Base-by-base conservation (phyloP, 2,797 vertebrate genomes). In the Sternarchorhynchus goeldii region DNA sequence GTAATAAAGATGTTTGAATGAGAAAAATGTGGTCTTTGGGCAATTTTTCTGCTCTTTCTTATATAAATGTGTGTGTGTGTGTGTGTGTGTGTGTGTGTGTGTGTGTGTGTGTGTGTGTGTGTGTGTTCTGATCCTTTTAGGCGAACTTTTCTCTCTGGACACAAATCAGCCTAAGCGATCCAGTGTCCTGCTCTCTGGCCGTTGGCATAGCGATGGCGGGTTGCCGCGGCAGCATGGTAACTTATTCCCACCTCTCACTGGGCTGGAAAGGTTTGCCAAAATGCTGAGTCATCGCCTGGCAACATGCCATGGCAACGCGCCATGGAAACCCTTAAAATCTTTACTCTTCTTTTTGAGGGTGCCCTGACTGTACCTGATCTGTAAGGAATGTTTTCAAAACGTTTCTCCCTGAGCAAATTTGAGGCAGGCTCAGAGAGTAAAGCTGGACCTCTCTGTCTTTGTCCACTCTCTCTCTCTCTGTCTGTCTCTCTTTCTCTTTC, bases 231-330 rank as follows among this genome's bases (percentile, higher is more conserved):
- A 60, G 63, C 31, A 70, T 18, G 41, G 68, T 55, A 75, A 73
- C 55, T 62, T 31, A 18, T 76, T 70, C 64, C 55, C 80, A 56
- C 25, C 73, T 70, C 84, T 66, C n/a, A 20, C 84, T 79, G 81
- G n/a, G 81, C 63, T 75, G 66, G 21, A 86, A 88, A 86, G 82
- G 84, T 85, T 82, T 39, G 78, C 87, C 84, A 88, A 73, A 72
- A 45, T 36, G 67, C 83, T 83, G 84, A 83, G 75, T 87, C 86
- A 82, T 82, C 45, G 14, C 73, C 73, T 77, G 81, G 81, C 75
- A 55, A 62, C 17, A 5, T 8, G 69, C 55, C 77, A 36, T 74
- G 59, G 65, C 56, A 77, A 79, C 60, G 25, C 18, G 56, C 81
- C 75, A 73, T 70, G 58, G 57, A 73, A 67, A 50, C 45, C 45